Conservation (phyloP, 2,797 vertebrate genomes). For the Poliocrania exsul region DNA sequence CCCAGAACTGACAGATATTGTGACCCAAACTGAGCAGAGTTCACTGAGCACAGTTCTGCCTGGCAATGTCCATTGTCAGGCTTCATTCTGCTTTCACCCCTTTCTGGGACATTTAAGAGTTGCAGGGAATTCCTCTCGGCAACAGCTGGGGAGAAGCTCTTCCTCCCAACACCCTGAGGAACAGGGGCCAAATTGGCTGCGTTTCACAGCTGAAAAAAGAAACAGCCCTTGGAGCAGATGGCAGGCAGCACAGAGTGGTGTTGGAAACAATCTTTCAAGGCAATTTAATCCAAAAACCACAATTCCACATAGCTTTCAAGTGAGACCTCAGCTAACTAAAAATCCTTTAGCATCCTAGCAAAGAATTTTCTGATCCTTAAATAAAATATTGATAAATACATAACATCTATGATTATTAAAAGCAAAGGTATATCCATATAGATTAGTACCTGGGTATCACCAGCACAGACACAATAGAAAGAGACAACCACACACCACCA, state of each 20-base stretch:
- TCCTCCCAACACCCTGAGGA: constrained; percentile 31
- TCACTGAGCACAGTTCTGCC: constrained; percentile 31
- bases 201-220: constrained; percentile 54
- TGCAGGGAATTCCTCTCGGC: constrained; percentile 48
- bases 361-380: neutral
- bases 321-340: neutral
- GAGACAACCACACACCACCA: neutral
- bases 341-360: neutral
- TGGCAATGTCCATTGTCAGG: neutral
- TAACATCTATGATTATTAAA: neutral
- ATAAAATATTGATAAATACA: neutral
- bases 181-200: constrained; percentile 44
- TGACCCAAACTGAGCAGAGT: neutral
- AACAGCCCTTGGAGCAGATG: constrained; percentile 58
- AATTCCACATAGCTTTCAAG: neutral
- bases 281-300: constrained; percentile 16
- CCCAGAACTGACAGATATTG: neutral
- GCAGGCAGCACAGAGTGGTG: constrained; percentile 46
- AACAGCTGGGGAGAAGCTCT: constrained; percentile 36
- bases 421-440: neutral
- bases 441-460: neutral
- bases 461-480: neutral
- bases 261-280: constrained; percentile 46
- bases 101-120: constrained; percentile 26
- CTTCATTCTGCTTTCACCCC: constrained; percentile 36